phyloP scores from a whole-genome alignment of 2,888 invertebrate species.

The Zeuzera pyrina region DNA sequence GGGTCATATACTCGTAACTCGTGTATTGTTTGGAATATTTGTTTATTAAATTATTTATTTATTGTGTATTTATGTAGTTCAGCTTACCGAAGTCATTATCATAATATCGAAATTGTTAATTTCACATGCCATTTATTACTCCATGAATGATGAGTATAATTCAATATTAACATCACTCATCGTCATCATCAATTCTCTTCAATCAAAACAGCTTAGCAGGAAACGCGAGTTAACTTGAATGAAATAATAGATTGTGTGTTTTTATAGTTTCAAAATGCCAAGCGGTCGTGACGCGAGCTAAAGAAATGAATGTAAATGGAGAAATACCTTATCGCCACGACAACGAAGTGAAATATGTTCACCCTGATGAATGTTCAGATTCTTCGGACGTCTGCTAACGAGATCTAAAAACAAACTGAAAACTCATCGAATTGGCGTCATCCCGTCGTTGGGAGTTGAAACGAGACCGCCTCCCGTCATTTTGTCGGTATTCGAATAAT shows the following conservation, averaged over 20 bases:
- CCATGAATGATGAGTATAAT: conserved; percentile 26
- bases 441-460: conserved; percentile 37
- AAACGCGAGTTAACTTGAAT: conserved; percentile 11
- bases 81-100: conserved; percentile 3
- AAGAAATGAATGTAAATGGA: conserved; percentile 44
- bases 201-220: conserved; percentile 9
- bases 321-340: conserved; percentile 49
- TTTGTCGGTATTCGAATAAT: conserved; percentile 42
- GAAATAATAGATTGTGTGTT: conserved; percentile 33
- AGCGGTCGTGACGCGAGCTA: conserved; percentile 17
- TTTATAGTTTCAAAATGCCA: conserved; percentile 54
- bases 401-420: conserved; percentile 57
- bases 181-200: conserved; percentile 11
- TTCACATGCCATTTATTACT: conserved; percentile 8
- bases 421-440: conserved; percentile 40
- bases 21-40: too few relatives aligned
- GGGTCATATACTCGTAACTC: too few relatives aligned
- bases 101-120: conserved; percentile 28
- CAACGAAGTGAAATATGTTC: conserved; percentile 48
- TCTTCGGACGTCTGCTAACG: conserved; percentile 42
- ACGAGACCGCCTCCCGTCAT: conserved; percentile 43
- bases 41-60: too few relatives aligned
- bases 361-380: conserved; percentile 51
- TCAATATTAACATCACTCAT: conserved; percentile 18
- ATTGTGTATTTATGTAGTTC: background rate